Evolutionary conservation across 1,140 invertebrate genomes (phyloP), one percentile per base, ranked within the genome.

Genomic region (Probaryconus sp.): DNA sequence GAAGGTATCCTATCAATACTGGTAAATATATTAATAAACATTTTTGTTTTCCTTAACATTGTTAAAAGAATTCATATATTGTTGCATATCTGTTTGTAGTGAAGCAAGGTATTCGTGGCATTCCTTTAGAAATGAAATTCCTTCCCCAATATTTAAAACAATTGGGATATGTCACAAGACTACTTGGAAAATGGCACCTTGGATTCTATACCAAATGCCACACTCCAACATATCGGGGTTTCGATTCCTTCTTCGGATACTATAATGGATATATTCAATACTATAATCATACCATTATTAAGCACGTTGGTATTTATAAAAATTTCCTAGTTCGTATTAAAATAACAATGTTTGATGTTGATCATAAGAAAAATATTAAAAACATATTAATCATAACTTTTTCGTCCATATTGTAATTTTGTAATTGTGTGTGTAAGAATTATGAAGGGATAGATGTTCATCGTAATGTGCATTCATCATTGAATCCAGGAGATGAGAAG

Each of bases 171-270:
- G 18, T 43, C 0, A 86, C 83, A 5, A 61, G 75, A 20, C 53
- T 87, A 0, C 56, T 88, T 3, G 88, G 88, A 17, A 89, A 89
- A 77, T 90, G 90, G 83, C 85, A 89, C 21, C 58, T 85, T 7
- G 86, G 87, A 3, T 87, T 87, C 61, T 65, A 76, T 13, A 78
- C 78, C 0, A 82, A 82, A 45, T 76, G 81, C 13, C 87, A 88
- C 42, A 90, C 90, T 0, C 92, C 92, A 1, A 87, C 87, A 0
- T 69, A 83, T 45, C 85, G 91, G 10, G 92, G 92, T 1, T 93
- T 92, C 75, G 89, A 92, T 63, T 85, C 87, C 0, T 91, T 92
- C 79, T 90, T 89, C 65, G 92, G 92, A 0, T 93, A 93, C 75
- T 92, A 90, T 85, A 89, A 84, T 63, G 92, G 92, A 3, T 89